phyloP scores from a whole-genome alignment of 1,140 invertebrate species.

The Panulirus ornatus region DNA sequence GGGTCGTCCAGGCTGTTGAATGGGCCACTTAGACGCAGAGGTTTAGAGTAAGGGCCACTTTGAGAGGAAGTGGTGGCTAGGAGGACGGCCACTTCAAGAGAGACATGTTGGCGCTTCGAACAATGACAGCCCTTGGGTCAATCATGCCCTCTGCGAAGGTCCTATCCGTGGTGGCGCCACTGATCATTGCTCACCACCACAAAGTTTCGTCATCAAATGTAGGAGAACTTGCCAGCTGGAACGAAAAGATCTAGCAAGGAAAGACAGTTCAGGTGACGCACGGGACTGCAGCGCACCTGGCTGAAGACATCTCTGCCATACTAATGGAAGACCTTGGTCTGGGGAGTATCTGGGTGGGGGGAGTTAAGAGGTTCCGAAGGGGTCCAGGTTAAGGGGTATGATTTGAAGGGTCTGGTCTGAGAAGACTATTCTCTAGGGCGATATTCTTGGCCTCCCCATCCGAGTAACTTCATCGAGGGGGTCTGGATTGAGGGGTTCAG shows the following conservation, averaged over 20 bases:
- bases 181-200: slow-evolving; percentile 10
- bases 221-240: too few species aligned
- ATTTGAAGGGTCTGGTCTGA: not conserved
- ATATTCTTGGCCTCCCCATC: too few species aligned
- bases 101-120: too few species aligned
- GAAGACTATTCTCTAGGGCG: too few species aligned
- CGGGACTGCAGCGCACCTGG: slow-evolving; percentile 18
- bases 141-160: slow-evolving; percentile 30
- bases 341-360: slow-evolving; percentile 2
- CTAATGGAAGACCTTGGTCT: slow-evolving; percentile 47
- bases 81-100: too few species aligned
- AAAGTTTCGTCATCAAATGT: not conserved
- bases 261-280: not conserved
- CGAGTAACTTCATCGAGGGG: too few species aligned
- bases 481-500: too few species aligned
- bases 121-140: slow-evolving; percentile 1
- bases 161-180: not conserved
- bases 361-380: not conserved
- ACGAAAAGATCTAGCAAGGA: slow-evolving; percentile 17
- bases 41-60: not conserved
- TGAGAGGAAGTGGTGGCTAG: not conserved
- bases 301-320: not conserved
- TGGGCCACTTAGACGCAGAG: not conserved
- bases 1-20: too few species aligned
- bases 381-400: not conserved